These are phyloP conservation scores for Drosophila buzzatii DNA, from an alignment of 2,888 invertebrate genomes.

Conservation along the genomic window DNA sequence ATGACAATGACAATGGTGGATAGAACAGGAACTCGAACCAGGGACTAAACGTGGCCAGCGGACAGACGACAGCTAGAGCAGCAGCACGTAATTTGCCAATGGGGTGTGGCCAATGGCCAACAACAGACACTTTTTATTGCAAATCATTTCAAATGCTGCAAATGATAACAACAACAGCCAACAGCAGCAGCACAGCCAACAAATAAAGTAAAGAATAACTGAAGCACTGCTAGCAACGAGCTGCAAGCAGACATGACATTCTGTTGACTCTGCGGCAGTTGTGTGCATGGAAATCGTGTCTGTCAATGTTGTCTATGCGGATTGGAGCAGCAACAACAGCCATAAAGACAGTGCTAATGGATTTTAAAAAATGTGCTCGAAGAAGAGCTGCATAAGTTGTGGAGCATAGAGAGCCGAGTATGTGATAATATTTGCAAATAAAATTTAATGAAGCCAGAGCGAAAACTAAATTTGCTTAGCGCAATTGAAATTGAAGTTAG, in stretches of 20 bases:
- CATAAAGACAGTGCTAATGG: conserved; percentile 25
- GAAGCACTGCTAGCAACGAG: conserved; percentile 33
- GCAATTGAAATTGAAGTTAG: no score
- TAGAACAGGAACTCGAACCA: conserved; percentile 26
- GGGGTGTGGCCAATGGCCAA: conserved; percentile 77
- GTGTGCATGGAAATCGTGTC: conserved; percentile 40
- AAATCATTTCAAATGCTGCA: conserved; percentile 82
- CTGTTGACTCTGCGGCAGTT: conserved; percentile 36
- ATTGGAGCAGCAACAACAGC: conserved; percentile 1
- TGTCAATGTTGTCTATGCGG: conserved; percentile 21
- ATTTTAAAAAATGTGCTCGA: neutral
- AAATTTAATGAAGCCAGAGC: conserved; percentile 28
- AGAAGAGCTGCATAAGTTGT: conserved; percentile 5
- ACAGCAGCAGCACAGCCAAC: conserved; percentile 1
- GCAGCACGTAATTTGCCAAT: conserved; percentile 76
- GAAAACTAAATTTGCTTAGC: neutral
- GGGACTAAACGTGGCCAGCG: neutral
- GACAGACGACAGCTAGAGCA: conserved; percentile 12
- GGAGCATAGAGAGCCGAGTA: neutral
- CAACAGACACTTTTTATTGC: conserved; percentile 79
- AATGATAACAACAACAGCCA: conserved; percentile 68
- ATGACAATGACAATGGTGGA: conserved; percentile 48
- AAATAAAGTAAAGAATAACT: conserved; percentile 17
- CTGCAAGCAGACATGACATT: conserved; percentile 67
- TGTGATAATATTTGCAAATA: conserved; percentile 22